Base-by-base conservation (phyloP, 2,113 vertebrate genomes). In the Sitta europaea region DNA sequence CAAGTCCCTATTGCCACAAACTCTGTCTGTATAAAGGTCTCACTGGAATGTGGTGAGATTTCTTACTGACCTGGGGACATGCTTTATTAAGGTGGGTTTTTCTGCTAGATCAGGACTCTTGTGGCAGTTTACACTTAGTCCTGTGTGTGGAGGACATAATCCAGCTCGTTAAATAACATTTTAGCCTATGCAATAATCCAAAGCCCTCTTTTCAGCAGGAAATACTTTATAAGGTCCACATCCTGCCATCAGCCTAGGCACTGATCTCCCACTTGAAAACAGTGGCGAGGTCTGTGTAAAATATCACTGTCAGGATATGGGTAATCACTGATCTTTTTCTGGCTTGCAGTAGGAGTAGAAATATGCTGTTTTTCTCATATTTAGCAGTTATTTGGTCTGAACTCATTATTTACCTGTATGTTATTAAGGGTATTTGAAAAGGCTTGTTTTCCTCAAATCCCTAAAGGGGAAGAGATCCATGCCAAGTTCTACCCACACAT, bases 281-380 rank as follows among this genome's bases (percentile, higher is more conserved):
- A 92, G 90, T 66, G 62, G 38, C 91, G n/a, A 91, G 7, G 55
- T 80, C 93, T 96, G 92, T 90, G 67, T 92, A 95, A 97, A 92
- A 93, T 92, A 96, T 96, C 90, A 96, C 59, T 70, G 59, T 48
- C 93, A 95, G 93, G 93, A 96, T 94, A 97, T 77, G 90, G 92
- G 36, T 86, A 94, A 96, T 96, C 93, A 77, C 71, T 70, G 74
- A 91, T 86, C 81, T 95, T 86, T 95, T 90, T 93, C 81, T 92
- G 82, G 65, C 67, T 82, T 76, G 63, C 33, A 79, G 93, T 72
- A 91, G 90, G 92, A 94, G 90, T 91, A 90, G 47, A 95, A 96
- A 95, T 95, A 83, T 74, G 78, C 75, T 94, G 92, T 4, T 94
- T 96, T 97, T 95, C 93, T 96, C 96, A 96, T 96, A 96, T 95